A percentile compares a stretch with the other conserved stretches of the same genome.
phyloP scores from a whole-genome alignment of 1,140 invertebrate genomes.

The Scaptomyza hsui region DNA sequence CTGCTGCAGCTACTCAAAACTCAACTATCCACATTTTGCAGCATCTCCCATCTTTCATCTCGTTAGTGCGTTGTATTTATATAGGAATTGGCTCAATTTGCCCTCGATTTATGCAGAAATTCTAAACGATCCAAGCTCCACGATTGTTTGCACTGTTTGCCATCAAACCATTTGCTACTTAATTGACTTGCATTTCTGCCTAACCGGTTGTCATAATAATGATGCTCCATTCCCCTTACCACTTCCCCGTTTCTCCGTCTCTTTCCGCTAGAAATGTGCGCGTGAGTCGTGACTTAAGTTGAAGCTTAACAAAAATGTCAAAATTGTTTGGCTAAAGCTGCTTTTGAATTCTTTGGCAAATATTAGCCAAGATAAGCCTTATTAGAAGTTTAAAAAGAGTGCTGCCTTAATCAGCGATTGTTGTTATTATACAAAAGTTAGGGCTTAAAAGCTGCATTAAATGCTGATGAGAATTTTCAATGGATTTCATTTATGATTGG shows the following conservation, averaged over 20 bases:
- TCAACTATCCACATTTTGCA: constrained; percentile 1
- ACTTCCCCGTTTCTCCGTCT: neutral
- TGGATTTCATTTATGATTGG: too few relatives aligned
- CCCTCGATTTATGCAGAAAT: constrained; percentile 72
- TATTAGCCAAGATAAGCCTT: neutral
- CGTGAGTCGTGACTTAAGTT: constrained; percentile 26
- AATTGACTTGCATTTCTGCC: constrained; percentile 74
- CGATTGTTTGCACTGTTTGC: constrained; percentile 70
- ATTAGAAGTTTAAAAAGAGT: neutral
- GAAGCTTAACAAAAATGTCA: neutral
- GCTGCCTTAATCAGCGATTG: neutral
- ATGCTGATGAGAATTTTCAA: too few relatives aligned
- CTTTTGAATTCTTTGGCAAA: neutral
- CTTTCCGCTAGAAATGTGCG: constrained; percentile 47
- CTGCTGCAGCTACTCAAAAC: constrained; percentile 39
- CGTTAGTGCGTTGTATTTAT: constrained; percentile 79
- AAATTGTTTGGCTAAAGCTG: neutral
- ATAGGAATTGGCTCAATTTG: constrained; percentile 80
- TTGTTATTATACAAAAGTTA: neutral
- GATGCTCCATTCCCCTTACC: neutral
- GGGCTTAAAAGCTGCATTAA: neutral
- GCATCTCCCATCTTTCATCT: constrained; percentile 66
- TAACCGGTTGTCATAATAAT: constrained; percentile 60
- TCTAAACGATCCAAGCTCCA: constrained; percentile 65
- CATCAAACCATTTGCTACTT: constrained; percentile 75